A percentile compares a stretch with the other conserved stretches of the same genome.
phyloP scores from a whole-genome alignment of 37 sponge, comb jelly and placozoan species.

The Eunapius fragilis region DNA sequence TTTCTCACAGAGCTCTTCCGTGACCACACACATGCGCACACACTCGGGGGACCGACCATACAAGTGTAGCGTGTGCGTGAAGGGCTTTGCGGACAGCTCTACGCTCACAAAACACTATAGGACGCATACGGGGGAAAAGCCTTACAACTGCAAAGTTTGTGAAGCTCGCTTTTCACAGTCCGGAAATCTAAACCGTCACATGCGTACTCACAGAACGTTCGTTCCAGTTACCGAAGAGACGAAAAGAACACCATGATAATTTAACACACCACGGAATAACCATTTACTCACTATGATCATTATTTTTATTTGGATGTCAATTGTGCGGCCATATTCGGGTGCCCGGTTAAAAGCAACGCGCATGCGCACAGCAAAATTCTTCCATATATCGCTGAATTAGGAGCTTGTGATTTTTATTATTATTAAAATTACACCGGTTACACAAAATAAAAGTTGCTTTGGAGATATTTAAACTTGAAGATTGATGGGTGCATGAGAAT shows the following conservation, averaged over 20 bases:
- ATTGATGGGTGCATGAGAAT: neutral
- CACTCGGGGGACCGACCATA: constrained; percentile 96
- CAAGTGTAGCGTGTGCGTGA: constrained; percentile 82
- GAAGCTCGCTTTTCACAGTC: constrained; percentile 85
- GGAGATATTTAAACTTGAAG: neutral
- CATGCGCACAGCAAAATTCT: neutral
- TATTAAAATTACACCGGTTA: neutral
- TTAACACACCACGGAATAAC: neutral
- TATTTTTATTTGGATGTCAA: too few relatives aligned
- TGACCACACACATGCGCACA: constrained; percentile 92
- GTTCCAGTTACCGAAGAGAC: neutral
- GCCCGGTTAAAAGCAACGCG: neutral
- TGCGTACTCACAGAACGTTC: constrained; percentile 83
- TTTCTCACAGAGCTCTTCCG: constrained; percentile 91
- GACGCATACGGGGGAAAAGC: constrained; percentile 88
- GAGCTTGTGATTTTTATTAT: neutral
- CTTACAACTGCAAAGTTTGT: constrained; percentile 93
- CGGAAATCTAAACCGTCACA: constrained; percentile 91
- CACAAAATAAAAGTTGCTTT: neutral
- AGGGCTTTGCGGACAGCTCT: constrained; percentile 89
- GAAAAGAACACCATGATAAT: neutral
- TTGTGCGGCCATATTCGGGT: too few relatives aligned
- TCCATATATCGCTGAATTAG: neutral
- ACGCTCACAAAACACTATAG: constrained; percentile 90
- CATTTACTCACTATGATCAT: neutral